Percentiles rank a stretch among this genome's conserved stretches.
Conservation (phyloP, 2,888 invertebrate genomes). For the Tyria jacobaeae region DNA sequence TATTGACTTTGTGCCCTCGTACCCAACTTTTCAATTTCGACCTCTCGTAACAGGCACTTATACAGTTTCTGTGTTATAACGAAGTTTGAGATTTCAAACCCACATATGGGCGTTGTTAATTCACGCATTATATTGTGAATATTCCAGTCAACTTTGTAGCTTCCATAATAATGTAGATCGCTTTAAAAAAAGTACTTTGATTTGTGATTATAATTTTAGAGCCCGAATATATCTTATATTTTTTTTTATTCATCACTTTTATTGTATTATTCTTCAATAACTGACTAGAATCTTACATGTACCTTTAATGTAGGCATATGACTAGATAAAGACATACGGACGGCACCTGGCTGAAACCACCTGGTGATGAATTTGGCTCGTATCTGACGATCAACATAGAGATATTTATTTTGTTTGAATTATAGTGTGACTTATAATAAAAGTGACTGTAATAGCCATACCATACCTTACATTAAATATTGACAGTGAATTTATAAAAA, state of each 20-base stretch:
- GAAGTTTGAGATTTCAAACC: constrained; percentile 51
- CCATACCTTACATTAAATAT: constrained; percentile 15
- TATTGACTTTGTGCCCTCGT: constrained; percentile 17
- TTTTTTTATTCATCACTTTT: too few relatives aligned
- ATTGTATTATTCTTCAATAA: too few relatives aligned
- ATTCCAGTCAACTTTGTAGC: constrained; percentile 54
- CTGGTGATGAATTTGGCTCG: constrained; percentile 61
- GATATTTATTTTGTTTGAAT: constrained; percentile 52
- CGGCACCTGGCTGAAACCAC: constrained; percentile 24
- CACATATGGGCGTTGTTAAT: constrained; percentile 63
- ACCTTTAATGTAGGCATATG: too few relatives aligned
- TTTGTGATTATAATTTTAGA: constrained; percentile 17
- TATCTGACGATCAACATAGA: constrained; percentile 55
- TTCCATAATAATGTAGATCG: constrained; percentile 57
- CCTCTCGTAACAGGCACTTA: constrained; percentile 17
- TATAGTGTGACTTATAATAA: constrained; percentile 58
- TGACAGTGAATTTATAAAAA: background rate
- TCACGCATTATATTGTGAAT: constrained; percentile 61
- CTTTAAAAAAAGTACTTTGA: constrained; percentile 43
- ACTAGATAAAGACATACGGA: constrained; percentile 24
- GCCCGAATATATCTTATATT: constrained; percentile 33
- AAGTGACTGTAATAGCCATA: constrained; percentile 45
- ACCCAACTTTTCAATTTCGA: constrained; percentile 16
- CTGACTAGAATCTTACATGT: too few relatives aligned
- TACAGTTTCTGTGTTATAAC: constrained; percentile 37